Evolutionary conservation across 2,888 invertebrate species (phyloP).

Genomic region (Diaprepes abbreviatus): DNA sequence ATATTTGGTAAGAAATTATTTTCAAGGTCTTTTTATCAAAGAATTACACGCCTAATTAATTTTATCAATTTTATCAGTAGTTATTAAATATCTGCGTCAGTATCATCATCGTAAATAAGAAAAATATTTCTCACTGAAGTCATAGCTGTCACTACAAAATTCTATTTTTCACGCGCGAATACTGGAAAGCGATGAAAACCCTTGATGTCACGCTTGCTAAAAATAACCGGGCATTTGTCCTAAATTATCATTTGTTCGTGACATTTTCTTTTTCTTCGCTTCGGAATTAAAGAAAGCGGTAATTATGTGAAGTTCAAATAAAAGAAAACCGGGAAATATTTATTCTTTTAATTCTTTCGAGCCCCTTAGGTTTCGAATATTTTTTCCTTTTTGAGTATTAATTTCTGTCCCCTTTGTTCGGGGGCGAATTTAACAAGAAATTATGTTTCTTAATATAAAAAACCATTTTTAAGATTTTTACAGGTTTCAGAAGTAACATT

Average conservation of each 20-base stretch:
- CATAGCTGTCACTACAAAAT: slow-evolving; percentile 12
- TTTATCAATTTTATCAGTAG: no score
- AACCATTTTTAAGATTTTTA: background rate
- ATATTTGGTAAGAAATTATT: no score
- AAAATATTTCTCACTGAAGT: slow-evolving; percentile 6
- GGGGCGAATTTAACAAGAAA: slow-evolving; percentile 9
- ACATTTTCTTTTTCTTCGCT: slow-evolving; percentile 45
- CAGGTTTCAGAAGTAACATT: no score
- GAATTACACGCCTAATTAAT: no score
- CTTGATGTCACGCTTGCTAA: slow-evolving; percentile 40
- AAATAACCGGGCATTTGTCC: slow-evolving; percentile 44
- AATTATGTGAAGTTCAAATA: slow-evolving; percentile 41
- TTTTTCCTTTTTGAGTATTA: slow-evolving; percentile 19
- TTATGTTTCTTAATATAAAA: background rate
- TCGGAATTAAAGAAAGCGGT: slow-evolving; percentile 47
- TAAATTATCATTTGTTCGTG: slow-evolving; percentile 50
- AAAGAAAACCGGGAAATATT: slow-evolving; percentile 34
- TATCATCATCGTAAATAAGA: background rate
- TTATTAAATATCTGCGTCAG: no score
- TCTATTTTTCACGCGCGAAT: slow-evolving; percentile 16
- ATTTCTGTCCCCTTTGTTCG: slow-evolving; percentile 15
- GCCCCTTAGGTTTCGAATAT: slow-evolving; percentile 14
- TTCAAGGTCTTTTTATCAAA: no score
- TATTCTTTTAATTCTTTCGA: slow-evolving; percentile 37
- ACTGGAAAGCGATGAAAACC: slow-evolving; percentile 20